Base-by-base conservation (phyloP, 2,888 invertebrate genomes). In the Cistogaster globosa region DNA sequence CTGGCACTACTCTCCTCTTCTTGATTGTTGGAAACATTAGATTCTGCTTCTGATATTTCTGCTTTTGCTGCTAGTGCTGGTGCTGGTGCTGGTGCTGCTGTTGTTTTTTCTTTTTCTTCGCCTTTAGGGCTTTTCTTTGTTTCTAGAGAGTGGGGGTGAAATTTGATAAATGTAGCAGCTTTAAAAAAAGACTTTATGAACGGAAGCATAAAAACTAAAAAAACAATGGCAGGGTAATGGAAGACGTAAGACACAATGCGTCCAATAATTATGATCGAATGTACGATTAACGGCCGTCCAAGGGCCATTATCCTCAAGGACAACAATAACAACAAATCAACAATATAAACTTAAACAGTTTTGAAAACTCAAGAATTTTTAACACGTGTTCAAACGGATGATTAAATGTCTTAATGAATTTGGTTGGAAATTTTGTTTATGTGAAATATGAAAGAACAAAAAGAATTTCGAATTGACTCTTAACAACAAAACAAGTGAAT, bases 101-200 rank as follows among this genome's bases (percentile, higher is more conserved):
- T 32, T 83, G 87, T 84, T 87, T 92, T 92, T 90, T 92, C 91
- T 88, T 91, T 91, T 86, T 93, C 93, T 86, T 93, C 93, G 88
- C 93, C 93, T 67, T 94, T 93, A 88, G 94, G 93, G 81, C 87
- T 88, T 77, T 83, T 86, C 74, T 90, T 90, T 87, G 88, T 87
- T 87, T 89, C 91, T 89, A 89, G 85, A 86, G 48, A 57, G 71
- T 78, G 76, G 82, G 87, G 58, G 65, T 71, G 71, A 84, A 84
- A 84, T 71, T 75, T 60, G 20, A 8, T 80, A 74, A 80, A 81
- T 81, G 81, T 75, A 48, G 32, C 58, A 60, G 60, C 74, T 48
- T 78, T 75, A 51, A 75, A 55, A 60, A 71, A 65, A 57, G 62
- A 74, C 67, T 82, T 69, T 60, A 75, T 65, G 75, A 82, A 82